Percentiles rank a stretch among this genome's conserved stretches.
These are phyloP conservation scores for Drosophila sp. DNA, from an alignment of 1,140 invertebrate species.

Conservation along the genomic window DNA sequence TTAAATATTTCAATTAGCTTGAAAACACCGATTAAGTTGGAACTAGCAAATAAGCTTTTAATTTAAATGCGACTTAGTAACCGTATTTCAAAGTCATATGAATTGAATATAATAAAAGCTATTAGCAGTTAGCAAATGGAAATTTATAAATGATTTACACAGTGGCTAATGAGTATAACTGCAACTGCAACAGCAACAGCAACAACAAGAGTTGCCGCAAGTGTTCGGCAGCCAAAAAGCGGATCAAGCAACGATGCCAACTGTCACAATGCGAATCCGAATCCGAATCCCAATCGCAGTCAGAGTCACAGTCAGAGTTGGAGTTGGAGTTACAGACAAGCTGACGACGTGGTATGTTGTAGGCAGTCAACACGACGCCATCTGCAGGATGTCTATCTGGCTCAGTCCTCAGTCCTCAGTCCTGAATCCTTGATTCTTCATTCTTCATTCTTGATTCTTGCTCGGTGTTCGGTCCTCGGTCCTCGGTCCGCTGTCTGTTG, in stretches of 20 bases:
- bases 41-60: too few species aligned
- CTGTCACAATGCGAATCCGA: too few species aligned
- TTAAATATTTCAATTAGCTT: not conserved
- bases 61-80: too few species aligned
- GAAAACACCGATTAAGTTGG: too few species aligned
- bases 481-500: slow-evolving; percentile 9
- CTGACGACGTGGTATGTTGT: slow-evolving; percentile 36
- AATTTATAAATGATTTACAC: slow-evolving; percentile 1
- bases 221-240: slow-evolving; percentile 38
- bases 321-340: slow-evolving; percentile 49
- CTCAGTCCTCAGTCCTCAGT: slow-evolving; percentile 1
- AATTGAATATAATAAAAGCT: not conserved
- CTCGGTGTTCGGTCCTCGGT: not conserved
- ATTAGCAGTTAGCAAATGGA: slow-evolving; percentile 6
- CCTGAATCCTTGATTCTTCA: not conserved
- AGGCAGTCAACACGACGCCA: slow-evolving; percentile 53
- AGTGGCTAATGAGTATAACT: slow-evolving; percentile 9
- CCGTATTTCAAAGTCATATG: not conserved
- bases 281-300: slow-evolving; percentile 27
- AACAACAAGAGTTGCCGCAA: slow-evolving; percentile 2
- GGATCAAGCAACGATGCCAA: slow-evolving; percentile 23
- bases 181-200: not conserved
- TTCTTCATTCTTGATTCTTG: too few species aligned
- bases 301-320: not conserved
- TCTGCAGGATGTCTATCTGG: not conserved